These are phyloP conservation scores for Danio tinwini DNA, from an alignment of 2,797 vertebrate species.

Conservation along the genomic window DNA sequence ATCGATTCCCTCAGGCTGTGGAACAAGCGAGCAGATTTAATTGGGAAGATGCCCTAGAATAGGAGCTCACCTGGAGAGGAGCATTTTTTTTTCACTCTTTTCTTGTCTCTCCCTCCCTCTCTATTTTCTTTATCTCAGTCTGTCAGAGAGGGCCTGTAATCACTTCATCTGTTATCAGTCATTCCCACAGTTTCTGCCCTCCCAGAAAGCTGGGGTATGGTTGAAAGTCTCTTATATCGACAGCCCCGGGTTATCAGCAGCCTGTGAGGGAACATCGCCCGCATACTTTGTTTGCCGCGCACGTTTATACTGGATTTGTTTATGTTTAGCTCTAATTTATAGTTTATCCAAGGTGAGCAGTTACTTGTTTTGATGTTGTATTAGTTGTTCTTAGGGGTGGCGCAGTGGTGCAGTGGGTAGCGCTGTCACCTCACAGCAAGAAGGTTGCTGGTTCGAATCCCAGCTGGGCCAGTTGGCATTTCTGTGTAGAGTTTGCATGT, in stretches of 20 bases:
- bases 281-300: constrained; percentile 1
- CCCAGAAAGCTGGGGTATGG: constrained; percentile 56
- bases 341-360: neutral
- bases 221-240: constrained; percentile 38
- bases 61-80: constrained; percentile 25
- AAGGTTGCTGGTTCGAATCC: too few species aligned
- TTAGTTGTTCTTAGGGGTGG: neutral
- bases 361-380: neutral
- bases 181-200: constrained; percentile 43
- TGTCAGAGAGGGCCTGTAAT: constrained; percentile 47
- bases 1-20: constrained; percentile 42
- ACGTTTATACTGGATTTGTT: neutral
- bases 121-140: constrained; percentile 36
- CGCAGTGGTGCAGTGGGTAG: too few species aligned
- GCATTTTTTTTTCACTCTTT: neutral
- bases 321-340: neutral
- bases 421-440: too few species aligned
- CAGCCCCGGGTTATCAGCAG: constrained; percentile 44
- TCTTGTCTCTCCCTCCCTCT: constrained; percentile 31
- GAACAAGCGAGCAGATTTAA: constrained; percentile 32
- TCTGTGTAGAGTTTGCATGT: too few species aligned
- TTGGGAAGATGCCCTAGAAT: constrained; percentile 47
- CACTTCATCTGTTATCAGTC: constrained; percentile 54
- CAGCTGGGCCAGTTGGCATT: too few species aligned
- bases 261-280: constrained; percentile 15